Conservation (phyloP, 2,797 vertebrate genomes). For the Scolopax bukidnonensis region DNA sequence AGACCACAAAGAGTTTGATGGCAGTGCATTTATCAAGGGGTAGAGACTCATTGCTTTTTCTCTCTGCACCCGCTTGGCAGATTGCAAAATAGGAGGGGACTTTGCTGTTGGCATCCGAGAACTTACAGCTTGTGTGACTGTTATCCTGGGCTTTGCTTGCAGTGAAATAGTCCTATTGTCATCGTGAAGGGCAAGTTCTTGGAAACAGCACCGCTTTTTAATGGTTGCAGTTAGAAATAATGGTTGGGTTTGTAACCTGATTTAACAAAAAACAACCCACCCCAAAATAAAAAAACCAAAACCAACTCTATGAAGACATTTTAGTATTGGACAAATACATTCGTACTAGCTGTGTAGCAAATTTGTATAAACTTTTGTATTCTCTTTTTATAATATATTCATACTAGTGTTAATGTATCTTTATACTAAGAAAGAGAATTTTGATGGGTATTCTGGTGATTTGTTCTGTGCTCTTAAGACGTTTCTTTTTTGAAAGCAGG, state of each 20-base stretch:
- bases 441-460: background rate
- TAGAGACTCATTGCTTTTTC: background rate
- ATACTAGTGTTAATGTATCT: background rate
- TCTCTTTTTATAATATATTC: background rate
- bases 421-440: background rate
- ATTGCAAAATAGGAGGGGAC: background rate
- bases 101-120: constrained; percentile 2
- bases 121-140: background rate
- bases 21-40: constrained; percentile 1
- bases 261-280: background rate
- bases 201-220: background rate
- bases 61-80: constrained; percentile 1
- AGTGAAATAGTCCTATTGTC: background rate
- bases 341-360: background rate
- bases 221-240: background rate
- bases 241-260: background rate
- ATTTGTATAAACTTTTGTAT: background rate
- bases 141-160: background rate
- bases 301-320: background rate
- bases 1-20: constrained; percentile 1
- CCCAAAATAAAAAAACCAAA: background rate
- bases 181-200: constrained; percentile 12
- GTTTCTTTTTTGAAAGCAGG: background rate
- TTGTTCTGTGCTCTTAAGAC: background rate
- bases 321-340: background rate